Conservation (phyloP, 2,888 invertebrate genomes). For the Pelosia muscerda region DNA sequence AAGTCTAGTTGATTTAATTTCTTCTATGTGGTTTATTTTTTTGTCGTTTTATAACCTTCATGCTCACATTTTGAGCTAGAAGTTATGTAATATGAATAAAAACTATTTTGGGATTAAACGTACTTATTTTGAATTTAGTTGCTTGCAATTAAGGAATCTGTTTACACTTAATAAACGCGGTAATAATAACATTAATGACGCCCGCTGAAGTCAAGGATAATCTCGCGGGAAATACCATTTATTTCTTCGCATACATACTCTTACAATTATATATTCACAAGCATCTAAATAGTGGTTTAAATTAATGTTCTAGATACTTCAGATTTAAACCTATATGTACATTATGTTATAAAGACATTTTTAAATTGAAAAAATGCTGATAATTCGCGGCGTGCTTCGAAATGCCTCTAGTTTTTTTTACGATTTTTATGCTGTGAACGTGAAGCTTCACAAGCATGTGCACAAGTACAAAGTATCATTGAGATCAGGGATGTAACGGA, state of each 20-base stretch:
- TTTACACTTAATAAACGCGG: neutral
- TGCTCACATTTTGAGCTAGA: conserved; percentile 60
- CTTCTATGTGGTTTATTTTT: conserved; percentile 16
- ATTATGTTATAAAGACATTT: neutral
- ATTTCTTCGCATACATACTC: neutral
- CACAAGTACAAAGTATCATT: neutral
- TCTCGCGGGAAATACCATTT: conserved; percentile 36
- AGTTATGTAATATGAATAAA: conserved; percentile 73
- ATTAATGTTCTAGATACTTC: no score
- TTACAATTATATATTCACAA: neutral
- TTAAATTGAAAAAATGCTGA: neutral
- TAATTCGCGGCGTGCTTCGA: no score
- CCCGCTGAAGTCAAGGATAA: conserved; percentile 23
- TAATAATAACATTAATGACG: conserved; percentile 10
- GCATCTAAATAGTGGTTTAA: neutral
- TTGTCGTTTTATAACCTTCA: conserved; percentile 63
- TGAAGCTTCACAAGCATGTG: neutral
- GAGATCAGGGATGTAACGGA: no score
- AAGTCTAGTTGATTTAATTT: conserved; percentile 9
- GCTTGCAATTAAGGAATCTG: conserved; percentile 13
- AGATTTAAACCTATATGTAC: no score
- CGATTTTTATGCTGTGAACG: no score
- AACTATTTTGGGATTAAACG: conserved; percentile 60
- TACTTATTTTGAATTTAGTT: conserved; percentile 21
- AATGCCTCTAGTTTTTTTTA: no score